Percentiles rank a stretch among this genome's conserved stretches.
These are phyloP conservation scores for Casuarius casuarius DNA, from an alignment of 2,113 vertebrate species.

Conservation along the genomic window DNA sequence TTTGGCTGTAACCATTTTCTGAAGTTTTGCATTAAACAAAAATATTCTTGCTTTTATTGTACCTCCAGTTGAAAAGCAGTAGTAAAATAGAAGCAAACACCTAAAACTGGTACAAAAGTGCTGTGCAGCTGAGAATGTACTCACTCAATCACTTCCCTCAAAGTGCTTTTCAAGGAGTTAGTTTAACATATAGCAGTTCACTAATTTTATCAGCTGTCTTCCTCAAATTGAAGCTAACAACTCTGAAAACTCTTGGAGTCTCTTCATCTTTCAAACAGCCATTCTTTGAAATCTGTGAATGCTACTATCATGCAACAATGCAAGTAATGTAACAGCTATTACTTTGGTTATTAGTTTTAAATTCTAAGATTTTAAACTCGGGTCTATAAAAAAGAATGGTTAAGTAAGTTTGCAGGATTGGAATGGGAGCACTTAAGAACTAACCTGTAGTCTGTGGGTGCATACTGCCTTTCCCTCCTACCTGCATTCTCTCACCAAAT, in stretches of 20 bases:
- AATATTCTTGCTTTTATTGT: not conserved
- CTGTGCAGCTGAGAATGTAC: not conserved
- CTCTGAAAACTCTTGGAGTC: not conserved
- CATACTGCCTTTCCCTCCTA: accelerated
- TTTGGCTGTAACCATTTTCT: not conserved
- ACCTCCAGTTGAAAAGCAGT: not conserved
- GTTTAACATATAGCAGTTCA: not conserved
- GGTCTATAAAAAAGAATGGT: not conserved
- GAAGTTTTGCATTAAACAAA: not conserved
- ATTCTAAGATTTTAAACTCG: not conserved
- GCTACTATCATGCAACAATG: not conserved
- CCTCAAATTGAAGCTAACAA: not conserved
- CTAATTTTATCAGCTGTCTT: not conserved
- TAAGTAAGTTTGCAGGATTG: not conserved
- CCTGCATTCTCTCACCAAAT: not conserved
- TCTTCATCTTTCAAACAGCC: not conserved
- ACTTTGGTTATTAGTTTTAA: not conserved
- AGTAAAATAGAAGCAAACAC: not conserved
- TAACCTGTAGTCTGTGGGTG: too few species aligned
- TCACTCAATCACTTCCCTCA: not conserved
- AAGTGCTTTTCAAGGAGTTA: not conserved
- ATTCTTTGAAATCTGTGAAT: not conserved
- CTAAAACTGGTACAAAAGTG: not conserved
- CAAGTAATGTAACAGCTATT: not conserved
- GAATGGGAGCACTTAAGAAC: not conserved